Percentiles rank a stretch among this genome's conserved stretches.
phyloP scores from a whole-genome alignment of 2,113 vertebrate genomes.

The Limanda limanda region DNA sequence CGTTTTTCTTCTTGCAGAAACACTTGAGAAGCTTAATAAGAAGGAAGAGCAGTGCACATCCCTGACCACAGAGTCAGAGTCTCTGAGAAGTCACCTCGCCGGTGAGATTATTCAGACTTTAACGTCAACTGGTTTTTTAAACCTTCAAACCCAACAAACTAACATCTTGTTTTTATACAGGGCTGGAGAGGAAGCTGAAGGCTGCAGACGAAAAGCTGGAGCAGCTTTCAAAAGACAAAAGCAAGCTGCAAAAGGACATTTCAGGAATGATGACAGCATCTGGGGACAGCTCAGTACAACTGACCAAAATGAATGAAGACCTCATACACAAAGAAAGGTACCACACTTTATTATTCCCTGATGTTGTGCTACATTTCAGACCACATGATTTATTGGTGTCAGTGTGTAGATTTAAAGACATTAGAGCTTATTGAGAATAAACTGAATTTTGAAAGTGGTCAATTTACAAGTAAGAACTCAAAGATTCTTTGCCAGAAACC shows the following conservation, averaged over 20 bases:
- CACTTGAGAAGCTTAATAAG: constrained; percentile 84
- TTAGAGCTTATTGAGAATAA: too few species aligned
- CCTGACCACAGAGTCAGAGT: constrained; percentile 85
- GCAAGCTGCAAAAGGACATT: constrained; percentile 91
- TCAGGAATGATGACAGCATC: constrained; percentile 93
- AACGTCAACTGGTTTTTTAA: neutral
- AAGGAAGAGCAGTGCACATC: constrained; percentile 88
- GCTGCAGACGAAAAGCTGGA: constrained; percentile 86
- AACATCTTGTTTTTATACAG: constrained; percentile 68
- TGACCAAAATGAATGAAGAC: constrained; percentile 93
- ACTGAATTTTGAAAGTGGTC: too few species aligned
- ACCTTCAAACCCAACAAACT: neutral
- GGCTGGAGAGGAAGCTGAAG: constrained; percentile 88
- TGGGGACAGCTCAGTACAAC: constrained; percentile 92
- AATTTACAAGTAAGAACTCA: too few species aligned
- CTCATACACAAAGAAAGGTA: constrained; percentile 92
- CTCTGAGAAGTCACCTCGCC: constrained; percentile 81
- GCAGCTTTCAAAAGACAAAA: constrained; percentile 88
- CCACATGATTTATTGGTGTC: neutral
- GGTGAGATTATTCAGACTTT: constrained; percentile 67
- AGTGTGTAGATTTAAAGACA: too few species aligned
- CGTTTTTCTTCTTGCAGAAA: constrained; percentile 82
- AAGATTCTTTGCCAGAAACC: too few species aligned
- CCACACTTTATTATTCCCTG: neutral
- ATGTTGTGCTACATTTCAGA: neutral